These are phyloP conservation scores for Melanchra persicariae DNA, from an alignment of 2,888 invertebrate species.

Conservation along the genomic window DNA sequence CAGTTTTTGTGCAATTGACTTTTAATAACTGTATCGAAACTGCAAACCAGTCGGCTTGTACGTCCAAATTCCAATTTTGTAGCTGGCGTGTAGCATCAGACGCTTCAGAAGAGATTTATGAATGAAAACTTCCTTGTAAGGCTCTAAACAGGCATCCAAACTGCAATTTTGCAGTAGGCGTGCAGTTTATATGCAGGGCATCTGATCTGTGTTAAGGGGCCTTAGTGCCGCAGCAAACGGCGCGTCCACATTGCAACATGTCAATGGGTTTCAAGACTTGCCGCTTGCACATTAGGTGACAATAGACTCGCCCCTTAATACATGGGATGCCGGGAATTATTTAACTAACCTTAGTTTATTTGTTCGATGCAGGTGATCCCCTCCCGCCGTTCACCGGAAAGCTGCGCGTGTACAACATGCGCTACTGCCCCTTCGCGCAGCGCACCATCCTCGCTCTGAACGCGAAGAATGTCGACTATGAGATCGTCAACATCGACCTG, in stretches of 20 bases:
- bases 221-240: neutral
- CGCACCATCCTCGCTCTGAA: slow-evolving; percentile 93
- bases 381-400: slow-evolving; percentile 92
- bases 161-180: neutral
- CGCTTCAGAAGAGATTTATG: no score
- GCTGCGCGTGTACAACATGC: slow-evolving; percentile 94
- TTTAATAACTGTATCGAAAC: no score
- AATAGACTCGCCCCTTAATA: neutral
- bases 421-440: slow-evolving; percentile 95
- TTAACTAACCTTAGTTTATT: no score
- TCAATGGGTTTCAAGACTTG: neutral
- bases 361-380: slow-evolving; percentile 90
- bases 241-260: no score
- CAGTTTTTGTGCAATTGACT: no score
- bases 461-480: slow-evolving; percentile 94
- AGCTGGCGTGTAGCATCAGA: no score
- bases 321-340: no score
- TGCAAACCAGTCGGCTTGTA: no score
- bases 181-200: neutral
- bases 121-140: no score
- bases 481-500: slow-evolving; percentile 93
- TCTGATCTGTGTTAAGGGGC: no score
- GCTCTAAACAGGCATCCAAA: no score
- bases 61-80: no score
- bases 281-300: neutral